Evolutionary conservation across 2,113 vertebrate species (phyloP).

Genomic region (Callospermophilus lateralis): DNA sequence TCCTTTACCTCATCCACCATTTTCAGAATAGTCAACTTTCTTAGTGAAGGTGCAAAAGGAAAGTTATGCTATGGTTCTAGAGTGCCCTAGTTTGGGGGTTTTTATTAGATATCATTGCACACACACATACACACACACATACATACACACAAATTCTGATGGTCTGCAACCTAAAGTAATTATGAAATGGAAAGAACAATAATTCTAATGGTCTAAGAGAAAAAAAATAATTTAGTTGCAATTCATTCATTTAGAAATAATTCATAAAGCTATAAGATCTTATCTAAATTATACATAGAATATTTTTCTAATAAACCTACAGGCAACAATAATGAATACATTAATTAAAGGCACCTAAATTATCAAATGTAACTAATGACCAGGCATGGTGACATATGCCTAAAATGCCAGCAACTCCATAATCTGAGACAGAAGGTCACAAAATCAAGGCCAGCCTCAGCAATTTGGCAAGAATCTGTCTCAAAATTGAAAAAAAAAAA

Average conservation of each 20-base stretch:
- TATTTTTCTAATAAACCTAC: slow-evolving; percentile 10
- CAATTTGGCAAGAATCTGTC: no score
- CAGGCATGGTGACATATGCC: no score
- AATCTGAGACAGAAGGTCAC: no score
- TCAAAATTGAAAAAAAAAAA: no score
- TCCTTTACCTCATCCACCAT: background rate
- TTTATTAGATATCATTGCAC: background rate
- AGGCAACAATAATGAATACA: background rate
- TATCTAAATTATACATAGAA: background rate
- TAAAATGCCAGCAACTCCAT: no score
- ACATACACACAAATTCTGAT: background rate
- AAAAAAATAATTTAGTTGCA: background rate
- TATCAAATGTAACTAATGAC: background rate
- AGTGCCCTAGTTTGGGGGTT: background rate
- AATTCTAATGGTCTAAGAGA: slow-evolving; percentile 46
- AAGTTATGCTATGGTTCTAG: background rate
- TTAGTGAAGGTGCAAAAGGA: background rate
- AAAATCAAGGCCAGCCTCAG: no score
- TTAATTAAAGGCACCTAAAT: background rate
- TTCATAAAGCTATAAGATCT: slow-evolving; percentile 18
- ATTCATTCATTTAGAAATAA: background rate
- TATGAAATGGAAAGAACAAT: slow-evolving; percentile 20
- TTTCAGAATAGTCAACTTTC: background rate
- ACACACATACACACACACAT: background rate
- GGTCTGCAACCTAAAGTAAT: background rate